Conservation (phyloP, 2,888 invertebrate genomes). For the Aleiodes alternator region DNA sequence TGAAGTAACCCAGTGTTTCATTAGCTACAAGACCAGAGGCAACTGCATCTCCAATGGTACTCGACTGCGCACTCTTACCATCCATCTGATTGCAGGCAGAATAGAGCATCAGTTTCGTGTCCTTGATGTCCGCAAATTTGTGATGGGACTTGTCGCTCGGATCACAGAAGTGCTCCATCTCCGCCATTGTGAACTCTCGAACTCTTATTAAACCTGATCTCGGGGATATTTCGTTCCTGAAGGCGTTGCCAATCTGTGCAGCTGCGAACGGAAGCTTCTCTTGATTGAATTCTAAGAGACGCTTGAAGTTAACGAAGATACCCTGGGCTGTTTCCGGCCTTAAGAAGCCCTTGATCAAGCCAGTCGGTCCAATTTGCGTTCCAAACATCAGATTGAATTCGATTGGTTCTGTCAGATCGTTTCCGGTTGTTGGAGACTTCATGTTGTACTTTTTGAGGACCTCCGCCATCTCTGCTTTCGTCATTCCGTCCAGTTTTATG, state of each 20-base stretch:
- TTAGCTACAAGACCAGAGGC: constrained; percentile 91
- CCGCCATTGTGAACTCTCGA: constrained; percentile 99
- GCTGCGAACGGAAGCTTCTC: constrained; percentile 97
- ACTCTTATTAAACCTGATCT: constrained; percentile 96
- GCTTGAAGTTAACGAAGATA: constrained; percentile 99
- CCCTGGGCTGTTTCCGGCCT: constrained; percentile 99
- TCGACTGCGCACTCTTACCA: constrained; percentile 88
- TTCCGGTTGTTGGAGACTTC: constrained; percentile 96
- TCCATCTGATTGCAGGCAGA: constrained; percentile 99
- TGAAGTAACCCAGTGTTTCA: constrained; percentile 98
- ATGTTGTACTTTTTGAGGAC: constrained; percentile 92
- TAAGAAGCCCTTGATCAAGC: constrained; percentile 94
- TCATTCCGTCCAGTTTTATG: constrained; percentile 93
- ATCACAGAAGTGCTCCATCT: constrained; percentile 99
- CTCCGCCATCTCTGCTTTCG: constrained; percentile 89
- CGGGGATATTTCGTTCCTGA: constrained; percentile 99
- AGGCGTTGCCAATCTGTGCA: constrained; percentile 98
- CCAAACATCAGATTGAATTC: constrained; percentile 99
- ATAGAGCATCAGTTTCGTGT: constrained; percentile 88
- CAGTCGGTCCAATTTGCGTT: constrained; percentile 98
- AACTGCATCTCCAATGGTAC: constrained; percentile 93
- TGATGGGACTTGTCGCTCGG: constrained; percentile 90
- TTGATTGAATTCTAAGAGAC: constrained; percentile 97
- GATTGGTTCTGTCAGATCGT: constrained; percentile 95
- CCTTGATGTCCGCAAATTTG: constrained; percentile 88